Percentiles rank a stretch among this genome's conserved stretches.
These are phyloP conservation scores for Chrysolina americana DNA, from an alignment of 2,888 invertebrate species.

Conservation along the genomic window DNA sequence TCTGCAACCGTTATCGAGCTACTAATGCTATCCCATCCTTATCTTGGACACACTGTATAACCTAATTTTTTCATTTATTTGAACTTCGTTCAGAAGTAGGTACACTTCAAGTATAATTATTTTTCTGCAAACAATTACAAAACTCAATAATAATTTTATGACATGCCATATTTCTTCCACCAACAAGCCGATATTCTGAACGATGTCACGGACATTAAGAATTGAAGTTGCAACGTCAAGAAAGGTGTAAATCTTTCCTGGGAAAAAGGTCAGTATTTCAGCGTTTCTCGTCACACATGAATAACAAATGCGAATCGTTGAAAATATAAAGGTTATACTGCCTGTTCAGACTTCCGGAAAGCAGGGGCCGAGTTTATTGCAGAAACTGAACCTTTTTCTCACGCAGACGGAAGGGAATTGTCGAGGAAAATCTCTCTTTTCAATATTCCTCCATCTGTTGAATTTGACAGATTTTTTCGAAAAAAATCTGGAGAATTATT, in stretches of 20 bases:
- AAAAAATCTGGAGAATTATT: no score
- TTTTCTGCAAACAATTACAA: no score
- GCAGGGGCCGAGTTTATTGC: slow-evolving; percentile 3
- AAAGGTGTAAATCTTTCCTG: not conserved
- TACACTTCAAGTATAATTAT: no score
- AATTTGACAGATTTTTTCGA: no score
- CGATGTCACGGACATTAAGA: not conserved
- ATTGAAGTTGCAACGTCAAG: not conserved
- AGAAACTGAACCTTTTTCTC: not conserved
- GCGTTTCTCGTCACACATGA: slow-evolving; percentile 9
- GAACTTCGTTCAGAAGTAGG: no score
- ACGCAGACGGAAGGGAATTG: not conserved
- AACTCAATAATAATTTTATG: no score
- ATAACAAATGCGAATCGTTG: slow-evolving; percentile 10
- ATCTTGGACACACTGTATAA: no score
- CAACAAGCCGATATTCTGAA: no score
- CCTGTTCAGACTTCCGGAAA: not conserved
- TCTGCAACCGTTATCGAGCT: no score
- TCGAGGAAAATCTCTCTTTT: not conserved
- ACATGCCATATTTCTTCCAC: no score
- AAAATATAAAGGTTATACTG: slow-evolving; percentile 18
- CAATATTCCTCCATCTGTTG: not conserved
- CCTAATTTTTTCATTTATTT: no score
- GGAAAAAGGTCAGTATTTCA: slow-evolving; percentile 8
- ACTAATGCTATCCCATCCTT: no score